Evolutionary conservation across 1,140 invertebrate species (phyloP).

Genomic region (Pogonomyrmex barbatus): DNA sequence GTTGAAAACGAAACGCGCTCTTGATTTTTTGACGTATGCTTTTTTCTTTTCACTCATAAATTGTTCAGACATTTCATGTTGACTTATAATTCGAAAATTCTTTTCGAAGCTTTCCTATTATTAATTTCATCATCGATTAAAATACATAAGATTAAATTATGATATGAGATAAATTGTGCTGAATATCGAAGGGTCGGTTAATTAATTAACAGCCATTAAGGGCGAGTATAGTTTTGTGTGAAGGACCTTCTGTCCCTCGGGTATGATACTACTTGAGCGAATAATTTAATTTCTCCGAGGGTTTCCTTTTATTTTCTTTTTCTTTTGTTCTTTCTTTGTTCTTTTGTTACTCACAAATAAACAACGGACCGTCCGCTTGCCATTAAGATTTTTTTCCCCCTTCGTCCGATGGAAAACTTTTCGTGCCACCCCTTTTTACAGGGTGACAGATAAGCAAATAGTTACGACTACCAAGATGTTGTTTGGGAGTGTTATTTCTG

Average conservation of each 20-base stretch:
- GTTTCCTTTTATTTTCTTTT: slow-evolving; percentile 2
- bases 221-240: background rate
- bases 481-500: slow-evolving; percentile 49
- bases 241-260: background rate
- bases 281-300: slow-evolving; percentile 56
- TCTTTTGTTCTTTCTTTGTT: background rate
- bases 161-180: background rate
- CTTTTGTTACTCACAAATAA: slow-evolving; percentile 38
- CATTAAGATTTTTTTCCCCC: slow-evolving; percentile 56
- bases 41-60: background rate
- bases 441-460: slow-evolving; percentile 45
- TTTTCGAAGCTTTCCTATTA: background rate
- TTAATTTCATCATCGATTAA: background rate
- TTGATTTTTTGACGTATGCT: slow-evolving; percentile 19
- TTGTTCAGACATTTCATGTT: background rate
- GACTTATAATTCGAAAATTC: background rate
- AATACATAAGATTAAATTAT: background rate
- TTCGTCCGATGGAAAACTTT: slow-evolving; percentile 41
- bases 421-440: slow-evolving; percentile 34
- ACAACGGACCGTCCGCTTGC: slow-evolving; percentile 50
- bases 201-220: slow-evolving; percentile 59
- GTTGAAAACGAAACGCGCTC: background rate
- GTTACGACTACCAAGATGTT: slow-evolving; percentile 29
- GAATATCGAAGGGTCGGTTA: slow-evolving; percentile 27
- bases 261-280: slow-evolving; percentile 18